Conservation (phyloP, 2,797 vertebrate species). For the Ispidina picta region DNA sequence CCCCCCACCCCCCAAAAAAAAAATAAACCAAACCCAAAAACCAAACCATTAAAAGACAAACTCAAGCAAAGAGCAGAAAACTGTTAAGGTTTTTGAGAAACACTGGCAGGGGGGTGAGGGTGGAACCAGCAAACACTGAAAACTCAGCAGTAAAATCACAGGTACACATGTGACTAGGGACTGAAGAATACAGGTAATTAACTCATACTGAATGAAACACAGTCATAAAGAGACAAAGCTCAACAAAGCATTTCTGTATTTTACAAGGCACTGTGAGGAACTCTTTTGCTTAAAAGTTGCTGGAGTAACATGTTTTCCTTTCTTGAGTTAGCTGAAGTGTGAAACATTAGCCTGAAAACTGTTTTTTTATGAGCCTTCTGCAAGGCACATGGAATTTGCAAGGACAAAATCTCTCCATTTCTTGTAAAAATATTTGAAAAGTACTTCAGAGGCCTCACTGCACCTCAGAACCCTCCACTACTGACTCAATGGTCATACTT, state of each 20-base stretch:
- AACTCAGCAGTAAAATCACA: neutral
- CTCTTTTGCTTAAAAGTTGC: neutral
- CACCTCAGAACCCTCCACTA: neutral
- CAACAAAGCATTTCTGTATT: neutral
- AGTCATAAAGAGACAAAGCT: neutral
- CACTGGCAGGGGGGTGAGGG: too few species aligned
- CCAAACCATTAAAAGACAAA: neutral
- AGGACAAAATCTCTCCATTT: constrained; percentile 33
- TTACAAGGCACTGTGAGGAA: neutral
- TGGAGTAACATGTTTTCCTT: neutral
- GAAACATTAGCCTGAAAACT: constrained; percentile 56
- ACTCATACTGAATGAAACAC: neutral
- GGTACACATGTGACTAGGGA: neutral
- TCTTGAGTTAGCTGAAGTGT: constrained; percentile 33
- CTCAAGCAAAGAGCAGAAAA: neutral
- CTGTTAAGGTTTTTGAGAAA: neutral
- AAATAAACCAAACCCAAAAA: neutral
- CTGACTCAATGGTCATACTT: neutral
- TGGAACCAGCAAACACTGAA: neutral
- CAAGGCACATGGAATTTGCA: constrained; percentile 28
- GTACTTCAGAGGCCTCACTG: constrained; percentile 34
- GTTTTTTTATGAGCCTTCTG: constrained; percentile 53
- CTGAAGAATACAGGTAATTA: neutral
- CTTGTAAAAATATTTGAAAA: constrained; percentile 63
- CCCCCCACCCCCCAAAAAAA: neutral